Conservation (phyloP, 2,113 vertebrate genomes). For the Vulpes lagopus region DNA sequence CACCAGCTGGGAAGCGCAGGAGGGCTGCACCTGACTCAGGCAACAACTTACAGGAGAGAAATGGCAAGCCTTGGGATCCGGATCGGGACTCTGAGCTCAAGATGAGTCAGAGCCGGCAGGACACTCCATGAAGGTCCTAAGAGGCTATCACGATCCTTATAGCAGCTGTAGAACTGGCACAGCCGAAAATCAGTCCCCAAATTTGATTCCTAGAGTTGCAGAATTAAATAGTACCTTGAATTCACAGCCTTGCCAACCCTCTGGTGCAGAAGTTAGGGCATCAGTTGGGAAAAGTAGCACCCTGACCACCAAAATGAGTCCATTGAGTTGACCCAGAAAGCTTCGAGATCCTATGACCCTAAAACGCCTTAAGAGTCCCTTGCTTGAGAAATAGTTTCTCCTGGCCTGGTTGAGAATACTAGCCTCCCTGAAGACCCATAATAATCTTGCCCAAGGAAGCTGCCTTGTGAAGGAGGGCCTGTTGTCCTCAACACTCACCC, state of each 20-base stretch:
- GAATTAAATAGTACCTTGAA: background rate
- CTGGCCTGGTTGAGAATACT: background rate
- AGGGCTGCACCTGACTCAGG: background rate
- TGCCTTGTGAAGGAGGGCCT: background rate
- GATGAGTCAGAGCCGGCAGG: background rate
- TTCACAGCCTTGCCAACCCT: background rate
- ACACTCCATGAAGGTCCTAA: accelerated
- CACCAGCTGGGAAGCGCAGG: accelerated
- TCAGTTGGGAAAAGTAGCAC: accelerated
- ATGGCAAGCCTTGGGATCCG: background rate
- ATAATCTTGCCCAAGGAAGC: background rate
- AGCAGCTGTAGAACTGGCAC: accelerated
- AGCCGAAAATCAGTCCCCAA: background rate
- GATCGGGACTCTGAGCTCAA: too few relatives aligned
- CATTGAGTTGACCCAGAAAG: background rate
- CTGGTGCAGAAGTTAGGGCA: background rate
- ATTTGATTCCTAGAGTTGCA: background rate
- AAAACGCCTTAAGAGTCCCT: background rate
- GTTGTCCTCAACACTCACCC: background rate
- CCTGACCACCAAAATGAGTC: background rate
- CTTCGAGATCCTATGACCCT: background rate
- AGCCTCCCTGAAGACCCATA: background rate
- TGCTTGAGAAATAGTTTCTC: background rate
- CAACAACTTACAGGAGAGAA: background rate
- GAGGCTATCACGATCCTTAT: accelerated